Percentiles rank a stretch among this genome's conserved stretches.
Conservation (phyloP, 1,140 invertebrate species). For the Camponotus pennsylvanicus region DNA sequence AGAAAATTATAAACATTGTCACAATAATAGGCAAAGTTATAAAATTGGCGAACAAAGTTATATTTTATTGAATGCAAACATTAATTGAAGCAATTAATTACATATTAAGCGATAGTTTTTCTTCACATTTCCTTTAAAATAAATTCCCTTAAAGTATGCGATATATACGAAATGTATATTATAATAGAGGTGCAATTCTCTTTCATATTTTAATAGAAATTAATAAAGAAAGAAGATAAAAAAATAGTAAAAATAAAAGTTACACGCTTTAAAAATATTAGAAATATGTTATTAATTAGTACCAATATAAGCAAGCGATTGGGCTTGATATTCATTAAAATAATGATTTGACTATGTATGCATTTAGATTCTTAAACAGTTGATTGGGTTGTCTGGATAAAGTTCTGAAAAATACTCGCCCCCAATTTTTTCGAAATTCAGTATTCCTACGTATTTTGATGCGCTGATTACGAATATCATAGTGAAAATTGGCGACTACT, state of each 20-base stretch:
- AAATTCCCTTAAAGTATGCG: background rate
- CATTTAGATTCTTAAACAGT: background rate
- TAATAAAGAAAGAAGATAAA: background rate
- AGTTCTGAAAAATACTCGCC: no score
- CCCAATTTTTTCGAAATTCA: no score
- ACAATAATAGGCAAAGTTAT: background rate
- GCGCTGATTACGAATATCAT: no score
- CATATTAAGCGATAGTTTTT: slow-evolving; percentile 4
- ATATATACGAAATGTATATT: background rate
- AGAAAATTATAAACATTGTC: background rate
- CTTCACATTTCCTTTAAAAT: background rate
- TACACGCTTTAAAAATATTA: background rate
- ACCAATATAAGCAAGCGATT: background rate
- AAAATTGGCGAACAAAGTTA: background rate
- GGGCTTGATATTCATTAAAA: background rate
- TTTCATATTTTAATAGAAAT: background rate
- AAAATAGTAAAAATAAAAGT: background rate
- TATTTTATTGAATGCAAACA: background rate
- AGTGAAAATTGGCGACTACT: no score
- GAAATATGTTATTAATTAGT: background rate
- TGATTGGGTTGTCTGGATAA: background rate
- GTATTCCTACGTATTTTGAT: no score
- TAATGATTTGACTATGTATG: background rate
- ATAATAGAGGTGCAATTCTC: background rate
- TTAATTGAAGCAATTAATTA: slow-evolving; percentile 30